These are phyloP conservation scores for Scaptomyza polygonia DNA, from an alignment of 2,888 invertebrate genomes.

Conservation along the genomic window DNA sequence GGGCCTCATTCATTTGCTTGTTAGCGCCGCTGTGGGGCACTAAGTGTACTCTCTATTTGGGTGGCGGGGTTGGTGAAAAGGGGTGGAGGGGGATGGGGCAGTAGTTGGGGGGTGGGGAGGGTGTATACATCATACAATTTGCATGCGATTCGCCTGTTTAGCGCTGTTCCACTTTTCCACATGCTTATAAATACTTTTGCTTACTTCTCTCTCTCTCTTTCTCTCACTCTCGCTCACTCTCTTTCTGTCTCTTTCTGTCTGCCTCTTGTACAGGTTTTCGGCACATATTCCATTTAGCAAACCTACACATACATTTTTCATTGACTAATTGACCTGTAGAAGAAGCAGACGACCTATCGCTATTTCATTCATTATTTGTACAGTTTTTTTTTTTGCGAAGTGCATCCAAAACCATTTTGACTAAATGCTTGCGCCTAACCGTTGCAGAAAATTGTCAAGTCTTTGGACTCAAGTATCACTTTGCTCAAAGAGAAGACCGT, in stretches of 20 bases:
- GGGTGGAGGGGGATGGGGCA: too few relatives aligned
- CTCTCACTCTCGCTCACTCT: background rate
- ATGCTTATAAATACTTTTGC: slow-evolving; percentile 42
- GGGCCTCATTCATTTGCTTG: slow-evolving; percentile 75
- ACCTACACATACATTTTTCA: slow-evolving; percentile 36
- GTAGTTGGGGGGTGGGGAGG: background rate
- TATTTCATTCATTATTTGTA: background rate
- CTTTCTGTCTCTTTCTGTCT: slow-evolving; percentile 9
- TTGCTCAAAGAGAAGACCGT: slow-evolving; percentile 78
- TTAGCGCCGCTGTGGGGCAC: slow-evolving; percentile 41
- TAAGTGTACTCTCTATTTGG: background rate
- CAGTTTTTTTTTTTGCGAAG: slow-evolving; percentile 33
- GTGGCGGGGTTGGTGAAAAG: background rate
- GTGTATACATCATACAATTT: slow-evolving; percentile 50
- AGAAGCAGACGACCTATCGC: slow-evolving; percentile 3
- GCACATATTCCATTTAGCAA: slow-evolving; percentile 41
- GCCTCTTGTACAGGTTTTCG: slow-evolving; percentile 30
- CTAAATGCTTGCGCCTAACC: slow-evolving; percentile 45
- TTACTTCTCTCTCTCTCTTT: slow-evolving; percentile 3
- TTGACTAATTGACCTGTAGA: slow-evolving; percentile 42
- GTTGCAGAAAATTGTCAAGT: slow-evolving; percentile 84
- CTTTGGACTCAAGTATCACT: slow-evolving; percentile 79
- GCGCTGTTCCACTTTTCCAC: slow-evolving; percentile 55
- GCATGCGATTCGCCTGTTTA: slow-evolving; percentile 66
- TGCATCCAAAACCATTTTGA: slow-evolving; percentile 25